Evolutionary conservation across 2,797 vertebrate genomes (phyloP).

Genomic region (Chrosomus eos): DNA sequence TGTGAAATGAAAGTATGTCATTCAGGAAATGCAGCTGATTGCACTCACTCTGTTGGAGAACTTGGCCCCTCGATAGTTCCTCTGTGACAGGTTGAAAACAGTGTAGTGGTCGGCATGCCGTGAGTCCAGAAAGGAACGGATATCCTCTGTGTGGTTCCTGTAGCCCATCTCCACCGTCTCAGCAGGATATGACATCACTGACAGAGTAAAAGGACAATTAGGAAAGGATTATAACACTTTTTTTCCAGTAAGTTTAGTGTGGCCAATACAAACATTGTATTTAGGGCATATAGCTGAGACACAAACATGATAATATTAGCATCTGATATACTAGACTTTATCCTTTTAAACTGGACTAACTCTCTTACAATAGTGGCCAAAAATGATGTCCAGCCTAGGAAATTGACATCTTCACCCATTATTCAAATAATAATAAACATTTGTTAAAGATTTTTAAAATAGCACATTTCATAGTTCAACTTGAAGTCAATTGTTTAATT

Average conservation of each 20-base stretch:
- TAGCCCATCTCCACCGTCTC: slow-evolving; percentile 93
- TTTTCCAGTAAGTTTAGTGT: neutral
- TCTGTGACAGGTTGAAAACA: slow-evolving; percentile 96
- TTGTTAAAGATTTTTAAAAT: neutral
- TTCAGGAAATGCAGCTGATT: neutral
- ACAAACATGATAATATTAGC: neutral
- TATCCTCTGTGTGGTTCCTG: slow-evolving; percentile 97
- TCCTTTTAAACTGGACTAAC: neutral
- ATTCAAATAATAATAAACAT: neutral
- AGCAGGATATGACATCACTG: slow-evolving; percentile 98
- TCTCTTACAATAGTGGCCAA: neutral
- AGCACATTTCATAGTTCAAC: neutral
- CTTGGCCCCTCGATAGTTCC: slow-evolving; percentile 96
- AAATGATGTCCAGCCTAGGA: neutral
- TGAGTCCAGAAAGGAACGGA: slow-evolving; percentile 94
- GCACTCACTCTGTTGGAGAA: slow-evolving; percentile 95
- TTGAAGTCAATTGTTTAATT: neutral
- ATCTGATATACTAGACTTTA: neutral
- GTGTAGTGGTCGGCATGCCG: slow-evolving; percentile 98
- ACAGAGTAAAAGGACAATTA: slow-evolving; percentile 14
- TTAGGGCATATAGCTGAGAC: neutral
- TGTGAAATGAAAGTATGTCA: slow-evolving; percentile 14
- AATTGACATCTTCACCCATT: neutral
- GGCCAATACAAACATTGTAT: neutral
- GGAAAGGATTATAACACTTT: neutral